Conservation (phyloP, 2,797 vertebrate species). For the Scarus forsteni region DNA sequence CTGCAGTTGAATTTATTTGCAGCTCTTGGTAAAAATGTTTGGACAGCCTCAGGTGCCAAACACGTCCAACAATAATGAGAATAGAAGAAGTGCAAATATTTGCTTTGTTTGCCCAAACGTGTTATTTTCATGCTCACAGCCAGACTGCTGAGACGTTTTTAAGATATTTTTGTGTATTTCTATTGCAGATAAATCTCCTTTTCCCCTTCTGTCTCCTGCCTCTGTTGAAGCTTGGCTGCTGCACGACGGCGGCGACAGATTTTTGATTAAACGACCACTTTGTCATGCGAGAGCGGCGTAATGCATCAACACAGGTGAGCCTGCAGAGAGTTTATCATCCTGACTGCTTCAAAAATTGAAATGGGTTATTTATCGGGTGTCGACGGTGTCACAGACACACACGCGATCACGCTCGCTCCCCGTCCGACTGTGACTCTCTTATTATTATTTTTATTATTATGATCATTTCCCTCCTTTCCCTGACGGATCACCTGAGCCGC, state of each 20-base stretch:
- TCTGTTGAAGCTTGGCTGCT: slow-evolving; percentile 8
- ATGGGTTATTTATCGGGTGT: slow-evolving; percentile 74
- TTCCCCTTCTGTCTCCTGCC: not conserved
- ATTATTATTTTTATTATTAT: slow-evolving; percentile 53
- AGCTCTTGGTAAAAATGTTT: too few species aligned
- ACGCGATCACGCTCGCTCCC: slow-evolving; percentile 31
- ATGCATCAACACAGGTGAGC: slow-evolving; percentile 73
- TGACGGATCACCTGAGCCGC: slow-evolving; percentile 63
- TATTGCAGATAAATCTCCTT: slow-evolving; percentile 1
- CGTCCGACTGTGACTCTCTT: slow-evolving; percentile 26
- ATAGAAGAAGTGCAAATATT: not conserved
- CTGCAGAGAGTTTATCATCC: slow-evolving; percentile 74
- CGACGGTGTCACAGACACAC: slow-evolving; percentile 50
- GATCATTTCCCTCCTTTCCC: slow-evolving; percentile 22
- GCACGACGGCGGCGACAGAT: slow-evolving; percentile 37
- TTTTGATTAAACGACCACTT: slow-evolving; percentile 72
- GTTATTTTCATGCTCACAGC: not conserved
- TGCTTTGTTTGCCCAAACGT: not conserved
- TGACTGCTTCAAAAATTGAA: slow-evolving; percentile 72
- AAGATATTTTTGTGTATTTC: slow-evolving; percentile 2
- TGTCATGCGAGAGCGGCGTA: slow-evolving; percentile 59
- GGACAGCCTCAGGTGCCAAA: too few species aligned
- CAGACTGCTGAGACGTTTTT: not conserved
- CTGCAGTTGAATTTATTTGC: too few species aligned
- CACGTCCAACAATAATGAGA: too few species aligned